Evolutionary conservation across 2,797 vertebrate species (phyloP).

Genomic region (Remorina albescens): DNA sequence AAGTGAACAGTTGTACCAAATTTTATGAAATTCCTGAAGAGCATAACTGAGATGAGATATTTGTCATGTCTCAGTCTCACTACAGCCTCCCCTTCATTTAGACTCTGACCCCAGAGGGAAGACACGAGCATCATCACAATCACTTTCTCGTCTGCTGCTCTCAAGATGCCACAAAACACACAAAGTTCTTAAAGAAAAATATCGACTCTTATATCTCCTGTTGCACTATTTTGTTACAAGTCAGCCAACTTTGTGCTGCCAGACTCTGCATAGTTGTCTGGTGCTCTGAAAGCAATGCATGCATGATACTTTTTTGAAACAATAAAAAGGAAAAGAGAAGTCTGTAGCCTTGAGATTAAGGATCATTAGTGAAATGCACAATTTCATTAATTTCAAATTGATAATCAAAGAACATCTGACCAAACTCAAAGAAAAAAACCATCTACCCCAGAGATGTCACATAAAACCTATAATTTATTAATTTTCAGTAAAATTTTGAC

Average conservation of each 20-base stretch:
- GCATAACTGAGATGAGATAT: no score
- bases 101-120: neutral
- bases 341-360: slow-evolving; percentile 4
- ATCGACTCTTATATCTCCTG: no score
- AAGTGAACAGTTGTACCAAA: no score
- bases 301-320: no score
- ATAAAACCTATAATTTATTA: slow-evolving; percentile 83
- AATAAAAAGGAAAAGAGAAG: no score
- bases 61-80: no score
- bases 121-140: slow-evolving; percentile 15
- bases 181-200: no score
- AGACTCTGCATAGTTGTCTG: no score
- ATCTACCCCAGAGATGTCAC: slow-evolving; percentile 56
- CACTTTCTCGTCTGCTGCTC: slow-evolving; percentile 42
- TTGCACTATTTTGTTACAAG: no score
- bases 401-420: neutral
- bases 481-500: slow-evolving; percentile 77
- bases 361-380: slow-evolving; percentile 16
- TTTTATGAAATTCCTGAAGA: no score
- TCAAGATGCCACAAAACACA: slow-evolving; percentile 49
- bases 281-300: no score
- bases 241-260: no score
- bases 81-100: slow-evolving; percentile 12
- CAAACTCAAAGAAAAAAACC: slow-evolving; percentile 16
- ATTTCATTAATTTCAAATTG: neutral